Conservation (phyloP, 2,797 vertebrate species). For the Falco naumanni region DNA sequence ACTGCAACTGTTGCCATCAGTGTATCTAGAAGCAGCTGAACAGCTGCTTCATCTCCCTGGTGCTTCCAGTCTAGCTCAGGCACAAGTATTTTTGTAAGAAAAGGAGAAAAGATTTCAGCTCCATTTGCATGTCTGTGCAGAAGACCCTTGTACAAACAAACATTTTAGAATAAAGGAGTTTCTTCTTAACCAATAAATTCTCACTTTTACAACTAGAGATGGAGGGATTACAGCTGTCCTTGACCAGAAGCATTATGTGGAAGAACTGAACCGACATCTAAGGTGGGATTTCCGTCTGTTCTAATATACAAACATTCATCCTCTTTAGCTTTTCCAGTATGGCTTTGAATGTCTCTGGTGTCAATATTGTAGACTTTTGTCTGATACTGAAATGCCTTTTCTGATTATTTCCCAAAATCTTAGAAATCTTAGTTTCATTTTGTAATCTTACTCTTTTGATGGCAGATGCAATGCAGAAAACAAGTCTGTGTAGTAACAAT, state of each 20-base stretch:
- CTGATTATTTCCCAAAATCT: neutral
- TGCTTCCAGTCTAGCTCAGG: neutral
- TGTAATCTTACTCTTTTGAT: neutral
- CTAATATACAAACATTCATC: neutral
- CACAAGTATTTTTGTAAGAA: neutral
- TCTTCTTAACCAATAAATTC: constrained; percentile 2
- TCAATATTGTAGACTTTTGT: neutral
- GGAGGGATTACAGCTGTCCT: constrained; percentile 92
- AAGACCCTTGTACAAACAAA: neutral
- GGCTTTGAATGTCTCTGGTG: neutral
- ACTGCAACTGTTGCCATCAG: neutral
- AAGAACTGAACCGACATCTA: constrained; percentile 94
- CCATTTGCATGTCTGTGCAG: neutral
- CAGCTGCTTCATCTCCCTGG: neutral
- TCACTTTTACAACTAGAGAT: constrained; percentile 79
- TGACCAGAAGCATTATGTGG: constrained; percentile 98
- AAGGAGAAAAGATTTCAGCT: neutral
- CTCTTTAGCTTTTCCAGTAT: neutral
- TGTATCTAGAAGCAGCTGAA: neutral
- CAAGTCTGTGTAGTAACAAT: neutral
- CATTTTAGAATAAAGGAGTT: neutral
- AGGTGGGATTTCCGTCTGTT: constrained; percentile 72
- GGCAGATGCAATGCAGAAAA: neutral
- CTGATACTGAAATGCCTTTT: neutral
- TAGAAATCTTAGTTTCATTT: neutral